phyloP scores from a whole-genome alignment of 1,140 invertebrate species.

The Scaptodrosophila lebanonensis region DNA sequence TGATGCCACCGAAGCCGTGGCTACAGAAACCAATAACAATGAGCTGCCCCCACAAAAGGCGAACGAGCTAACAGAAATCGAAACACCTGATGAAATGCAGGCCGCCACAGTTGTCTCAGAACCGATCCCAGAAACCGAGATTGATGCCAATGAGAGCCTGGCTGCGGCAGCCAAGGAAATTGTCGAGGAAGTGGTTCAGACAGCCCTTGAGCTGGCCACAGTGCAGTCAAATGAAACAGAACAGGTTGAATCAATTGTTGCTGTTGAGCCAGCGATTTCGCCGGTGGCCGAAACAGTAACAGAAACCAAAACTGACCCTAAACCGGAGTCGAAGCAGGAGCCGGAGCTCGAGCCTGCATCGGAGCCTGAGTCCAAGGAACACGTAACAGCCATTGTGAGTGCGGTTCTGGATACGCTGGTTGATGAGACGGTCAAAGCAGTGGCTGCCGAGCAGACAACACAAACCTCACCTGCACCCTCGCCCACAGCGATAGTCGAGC shows the following conservation, averaged over 20 bases:
- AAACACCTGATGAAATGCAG: background rate
- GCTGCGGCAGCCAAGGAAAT: conserved; percentile 51
- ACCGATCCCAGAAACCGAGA: background rate
- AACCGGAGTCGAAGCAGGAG: background rate
- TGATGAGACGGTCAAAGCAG: conserved; percentile 55
- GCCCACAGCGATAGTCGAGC: conserved; percentile 6
- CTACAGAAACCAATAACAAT: conserved; percentile 64
- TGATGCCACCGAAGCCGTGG: conserved; percentile 50
- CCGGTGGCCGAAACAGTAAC: background rate
- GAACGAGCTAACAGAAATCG: background rate
- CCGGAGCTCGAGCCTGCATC: too few relatives aligned
- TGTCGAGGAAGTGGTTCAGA: conserved; percentile 61
- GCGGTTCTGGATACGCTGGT: conserved; percentile 58
- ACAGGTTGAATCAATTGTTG: too few relatives aligned
- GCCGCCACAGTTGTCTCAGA: background rate
- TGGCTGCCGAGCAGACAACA: conserved; percentile 44
- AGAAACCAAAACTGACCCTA: background rate
- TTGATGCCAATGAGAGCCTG: conserved; percentile 20
- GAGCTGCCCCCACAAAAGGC: conserved; percentile 31
- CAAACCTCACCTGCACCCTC: conserved; percentile 40
- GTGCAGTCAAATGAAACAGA: background rate
- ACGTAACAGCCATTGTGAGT: conserved; percentile 58
- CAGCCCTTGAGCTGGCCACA: conserved; percentile 41
- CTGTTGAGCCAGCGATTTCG: too few relatives aligned
- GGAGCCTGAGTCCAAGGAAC: conserved; percentile 24